Percentiles rank a stretch among this genome's conserved stretches.
phyloP scores from a whole-genome alignment of 1,140 invertebrate species.

The Drosophila lowei region DNA sequence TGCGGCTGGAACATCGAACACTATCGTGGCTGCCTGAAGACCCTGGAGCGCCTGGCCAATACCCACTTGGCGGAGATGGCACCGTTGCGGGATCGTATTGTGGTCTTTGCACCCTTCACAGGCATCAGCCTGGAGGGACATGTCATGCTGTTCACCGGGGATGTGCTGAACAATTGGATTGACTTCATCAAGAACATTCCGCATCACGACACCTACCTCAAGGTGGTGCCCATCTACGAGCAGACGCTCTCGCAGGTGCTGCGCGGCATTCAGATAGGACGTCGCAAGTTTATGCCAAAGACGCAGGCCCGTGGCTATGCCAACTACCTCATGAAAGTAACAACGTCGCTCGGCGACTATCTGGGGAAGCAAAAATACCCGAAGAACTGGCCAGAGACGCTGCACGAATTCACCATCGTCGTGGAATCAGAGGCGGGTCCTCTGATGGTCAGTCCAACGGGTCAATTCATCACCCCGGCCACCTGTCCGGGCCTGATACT shows the following conservation, averaged over 20 bases:
- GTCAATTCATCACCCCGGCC: conserved; percentile 95
- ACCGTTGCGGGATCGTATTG: conserved; percentile 87
- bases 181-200: conserved; percentile 93
- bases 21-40: conserved; percentile 92
- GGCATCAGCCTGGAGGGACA: conserved; percentile 94
- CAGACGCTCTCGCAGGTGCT: conserved; percentile 92
- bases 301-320: conserved; percentile 93
- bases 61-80: conserved; percentile 89
- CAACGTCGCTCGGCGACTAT: conserved; percentile 92
- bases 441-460: conserved; percentile 95
- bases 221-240: conserved; percentile 91
- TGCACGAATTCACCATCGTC: conserved; percentile 92
- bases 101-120: conserved; percentile 94
- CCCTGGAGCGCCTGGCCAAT: conserved; percentile 88
- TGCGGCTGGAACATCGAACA: conserved; percentile 95
- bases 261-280: conserved; percentile 91
- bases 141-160: conserved; percentile 94
- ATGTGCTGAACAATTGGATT: conserved; percentile 95
- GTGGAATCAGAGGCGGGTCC: conserved; percentile 96
- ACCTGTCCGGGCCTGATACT: conserved; percentile 93
- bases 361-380: conserved; percentile 88
- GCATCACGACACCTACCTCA: conserved; percentile 89
- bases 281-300: conserved; percentile 95
- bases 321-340: conserved; percentile 90
- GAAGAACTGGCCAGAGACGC: conserved; percentile 87